phyloP scores from a whole-genome alignment of 1,140 invertebrate species.

The Oryzaephilus surinamensis region DNA sequence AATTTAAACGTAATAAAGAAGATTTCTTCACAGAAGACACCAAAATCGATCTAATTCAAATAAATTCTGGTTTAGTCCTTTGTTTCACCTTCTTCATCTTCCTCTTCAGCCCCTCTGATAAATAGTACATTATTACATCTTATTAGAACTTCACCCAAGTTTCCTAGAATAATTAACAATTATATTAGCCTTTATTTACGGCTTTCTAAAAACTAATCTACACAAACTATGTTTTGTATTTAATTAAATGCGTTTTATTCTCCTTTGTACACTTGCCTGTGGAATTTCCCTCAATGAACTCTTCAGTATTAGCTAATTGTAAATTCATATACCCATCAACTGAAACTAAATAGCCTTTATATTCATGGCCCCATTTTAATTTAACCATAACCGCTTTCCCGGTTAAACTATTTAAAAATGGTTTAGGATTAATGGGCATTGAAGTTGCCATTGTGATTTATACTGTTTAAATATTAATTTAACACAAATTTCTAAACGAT shows the following conservation, averaged over 20 bases:
- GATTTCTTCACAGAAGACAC: no score
- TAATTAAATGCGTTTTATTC: no score
- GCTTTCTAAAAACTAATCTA: neutral
- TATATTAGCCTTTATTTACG: slow-evolving; percentile 1
- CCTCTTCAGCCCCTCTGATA: slow-evolving; percentile 90
- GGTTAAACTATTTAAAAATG: slow-evolving; percentile 94
- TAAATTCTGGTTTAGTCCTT: slow-evolving; percentile 55
- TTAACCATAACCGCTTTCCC: slow-evolving; percentile 97
- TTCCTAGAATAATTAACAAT: slow-evolving; percentile 45
- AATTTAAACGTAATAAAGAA: no score
- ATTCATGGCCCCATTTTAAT: slow-evolving; percentile 99
- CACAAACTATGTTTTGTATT: no score
- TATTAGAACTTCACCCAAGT: slow-evolving; percentile 93
- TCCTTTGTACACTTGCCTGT: slow-evolving; percentile 49
- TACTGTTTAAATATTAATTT: no score
- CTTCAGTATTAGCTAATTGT: slow-evolving; percentile 97
- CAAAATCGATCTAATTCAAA: no score
- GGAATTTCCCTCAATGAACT: slow-evolving; percentile 83
- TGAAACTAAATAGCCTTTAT: slow-evolving; percentile 95
- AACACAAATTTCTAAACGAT: no score
- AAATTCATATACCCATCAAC: slow-evolving; percentile 99
- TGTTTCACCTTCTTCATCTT: slow-evolving; percentile 96
- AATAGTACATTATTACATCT: slow-evolving; percentile 99
- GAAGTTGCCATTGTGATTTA: slow-evolving; percentile 52
- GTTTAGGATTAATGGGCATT: slow-evolving; percentile 98